Base-by-base conservation (phyloP, 1,140 invertebrate species). In the Scaptomyza graminum region DNA sequence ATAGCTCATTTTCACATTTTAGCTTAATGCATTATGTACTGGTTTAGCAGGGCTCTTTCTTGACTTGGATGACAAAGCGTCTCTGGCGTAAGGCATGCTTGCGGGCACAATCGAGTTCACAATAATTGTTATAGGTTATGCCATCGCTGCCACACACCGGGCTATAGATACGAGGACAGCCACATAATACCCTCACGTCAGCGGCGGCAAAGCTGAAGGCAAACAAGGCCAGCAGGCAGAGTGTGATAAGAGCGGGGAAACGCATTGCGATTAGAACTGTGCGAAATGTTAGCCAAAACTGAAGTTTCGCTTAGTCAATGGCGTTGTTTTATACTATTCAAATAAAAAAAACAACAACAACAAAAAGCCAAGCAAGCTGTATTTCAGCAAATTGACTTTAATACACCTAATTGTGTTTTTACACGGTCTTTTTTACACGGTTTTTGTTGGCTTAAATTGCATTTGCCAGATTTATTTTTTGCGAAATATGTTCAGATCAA, bases 81-180 rank as follows among this genome's bases (percentile, higher is more conserved):
- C 83, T 80, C 6, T 69, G 25, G 0, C 69, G 63, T 0, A 52
- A 46, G 6, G 61, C 25, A 12, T 49, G 62, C 15, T 74, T 63
- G 5, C 67, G 61, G 2, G 39, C 47, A 39, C 90, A 91, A 0
- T 47, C 6, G 28, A 91, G 54, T 13, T 74, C 64, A 50, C 90
- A 91, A 15, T 22, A n/a, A 61, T 85, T 91, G 31, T 50, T n/a
- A 39, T 91, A 91, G 16, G 72, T 90, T 0, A 8, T 7, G 18
- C 18, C 46, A 49, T 91, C 80, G 9, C 73, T 73, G 31, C 82
- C 90, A 31, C 90, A 91, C 13, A 91, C 77, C 2, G 62, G 75
- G 50, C 13, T 73, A 74, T 73, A 74, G 54, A 73, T 74, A 7
- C 79, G 65, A 2, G 80, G 52, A 50, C 90, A 91, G 7, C 66